These are phyloP conservation scores for Thysanoteuthis rhombus DNA, from an alignment of 2,888 invertebrate genomes.

Conservation along the genomic window DNA sequence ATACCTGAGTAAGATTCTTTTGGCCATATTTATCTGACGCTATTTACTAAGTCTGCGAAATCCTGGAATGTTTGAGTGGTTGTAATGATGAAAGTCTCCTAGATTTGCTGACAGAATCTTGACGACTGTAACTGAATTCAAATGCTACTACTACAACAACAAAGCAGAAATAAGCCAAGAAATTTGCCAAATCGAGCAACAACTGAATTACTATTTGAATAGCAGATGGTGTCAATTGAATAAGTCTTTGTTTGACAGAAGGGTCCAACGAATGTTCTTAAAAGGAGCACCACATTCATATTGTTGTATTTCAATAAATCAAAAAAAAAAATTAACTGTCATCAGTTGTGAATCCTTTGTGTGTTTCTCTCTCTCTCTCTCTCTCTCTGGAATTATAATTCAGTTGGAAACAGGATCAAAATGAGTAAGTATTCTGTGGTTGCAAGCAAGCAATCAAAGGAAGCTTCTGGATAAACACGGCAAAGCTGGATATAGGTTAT, in stretches of 20 bases:
- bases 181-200: neutral
- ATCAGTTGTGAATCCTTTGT: neutral
- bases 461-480: neutral
- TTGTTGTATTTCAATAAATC: neutral
- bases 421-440: neutral
- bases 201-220: neutral
- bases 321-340: neutral
- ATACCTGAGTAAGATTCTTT: no score
- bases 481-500: neutral
- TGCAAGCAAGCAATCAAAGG: neutral
- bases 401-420: neutral
- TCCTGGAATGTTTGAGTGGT: neutral
- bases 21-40: neutral
- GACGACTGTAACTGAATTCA: neutral
- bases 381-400: neutral
- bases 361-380: neutral
- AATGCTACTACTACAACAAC: neutral
- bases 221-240: neutral
- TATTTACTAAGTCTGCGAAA: neutral
- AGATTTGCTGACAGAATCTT: neutral
- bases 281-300: neutral
- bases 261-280: neutral
- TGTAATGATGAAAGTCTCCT: neutral
- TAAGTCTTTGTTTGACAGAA: neutral
- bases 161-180: neutral